phyloP scores from a whole-genome alignment of 2,113 vertebrate species.

The Tyrannus savana region DNA sequence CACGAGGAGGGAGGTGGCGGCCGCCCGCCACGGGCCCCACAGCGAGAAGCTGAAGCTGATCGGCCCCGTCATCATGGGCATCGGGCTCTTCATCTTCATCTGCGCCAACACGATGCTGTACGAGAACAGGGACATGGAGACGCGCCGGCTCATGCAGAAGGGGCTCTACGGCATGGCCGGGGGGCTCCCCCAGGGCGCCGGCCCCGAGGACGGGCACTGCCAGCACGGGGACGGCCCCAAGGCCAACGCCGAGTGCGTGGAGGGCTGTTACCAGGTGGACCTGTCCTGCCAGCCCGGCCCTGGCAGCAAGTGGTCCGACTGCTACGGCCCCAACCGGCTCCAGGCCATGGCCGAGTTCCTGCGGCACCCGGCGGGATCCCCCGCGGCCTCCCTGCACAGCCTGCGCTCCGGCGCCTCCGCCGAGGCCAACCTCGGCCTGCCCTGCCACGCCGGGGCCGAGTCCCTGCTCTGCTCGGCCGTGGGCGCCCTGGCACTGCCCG shows the following conservation, averaged over 20 bases:
- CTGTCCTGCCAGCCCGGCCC: conserved; percentile 57
- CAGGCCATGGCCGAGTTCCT: conserved; percentile 67
- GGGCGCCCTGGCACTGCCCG: conserved; percentile 20
- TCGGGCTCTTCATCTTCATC: conserved; percentile 96
- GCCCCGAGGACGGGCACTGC: conserved; percentile 72
- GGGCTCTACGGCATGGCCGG: conserved; percentile 78
- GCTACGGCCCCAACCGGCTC: conserved; percentile 64
- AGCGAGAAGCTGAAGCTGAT: conserved; percentile 90
- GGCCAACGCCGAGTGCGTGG: conserved; percentile 69
- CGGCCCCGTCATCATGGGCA: conserved; percentile 95
- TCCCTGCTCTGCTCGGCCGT: conserved; percentile 43
- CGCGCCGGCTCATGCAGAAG: conserved; percentile 86
- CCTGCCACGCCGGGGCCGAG: background rate
- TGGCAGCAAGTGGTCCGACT: conserved; percentile 35
- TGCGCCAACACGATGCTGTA: conserved; percentile 98
- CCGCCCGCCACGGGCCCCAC: conserved; percentile 70
- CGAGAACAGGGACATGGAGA: conserved; percentile 94
- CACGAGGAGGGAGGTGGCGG: conserved; percentile 71
- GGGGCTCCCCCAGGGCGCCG: conserved; percentile 64
- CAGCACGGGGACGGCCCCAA: conserved; percentile 61
- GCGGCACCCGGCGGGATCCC: conserved; percentile 74
- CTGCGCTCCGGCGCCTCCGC: conserved; percentile 65
- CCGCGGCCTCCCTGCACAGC: conserved; percentile 63
- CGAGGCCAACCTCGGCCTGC: conserved; percentile 46
- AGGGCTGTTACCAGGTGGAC: conserved; percentile 78